phyloP scores from a whole-genome alignment of 2,888 invertebrate species.

The Callyntrura sp. region DNA sequence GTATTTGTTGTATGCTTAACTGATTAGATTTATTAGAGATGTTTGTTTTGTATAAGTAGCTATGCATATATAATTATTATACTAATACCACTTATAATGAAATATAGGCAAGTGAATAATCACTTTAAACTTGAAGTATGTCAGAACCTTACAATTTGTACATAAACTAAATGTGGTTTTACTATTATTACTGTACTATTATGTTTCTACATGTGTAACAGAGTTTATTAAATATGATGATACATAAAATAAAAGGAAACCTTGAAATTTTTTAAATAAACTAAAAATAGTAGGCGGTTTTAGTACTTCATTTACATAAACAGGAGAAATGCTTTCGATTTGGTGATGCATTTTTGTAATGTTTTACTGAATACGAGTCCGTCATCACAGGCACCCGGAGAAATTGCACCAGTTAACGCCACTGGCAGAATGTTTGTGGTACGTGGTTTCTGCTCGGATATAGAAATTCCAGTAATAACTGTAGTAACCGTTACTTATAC shows the following conservation, averaged over 20 bases:
- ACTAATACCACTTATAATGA: too few species aligned
- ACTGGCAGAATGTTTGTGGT: background rate
- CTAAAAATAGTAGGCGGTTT: background rate
- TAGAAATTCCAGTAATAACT: background rate
- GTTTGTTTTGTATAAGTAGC: too few species aligned
- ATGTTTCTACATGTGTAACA: conserved; percentile 60
- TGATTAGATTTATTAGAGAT: too few species aligned
- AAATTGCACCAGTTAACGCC: background rate
- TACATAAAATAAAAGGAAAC: background rate
- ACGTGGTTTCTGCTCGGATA: background rate
- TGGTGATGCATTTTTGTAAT: conserved; percentile 27
- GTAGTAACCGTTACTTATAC: too few species aligned
- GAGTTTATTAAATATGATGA: conserved; percentile 59
- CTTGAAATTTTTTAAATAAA: conserved; percentile 4
- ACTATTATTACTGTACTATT: background rate
- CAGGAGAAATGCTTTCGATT: conserved; percentile 35
- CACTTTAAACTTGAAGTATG: too few species aligned
- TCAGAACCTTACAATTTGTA: too few species aligned
- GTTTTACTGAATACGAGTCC: conserved; percentile 26
- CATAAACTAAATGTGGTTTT: too few species aligned
- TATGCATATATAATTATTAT: too few species aligned
- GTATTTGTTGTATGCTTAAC: too few species aligned
- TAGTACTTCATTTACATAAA: background rate
- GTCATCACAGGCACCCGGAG: conserved; percentile 8
- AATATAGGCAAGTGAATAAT: too few species aligned